Evolutionary conservation across 2,113 vertebrate species (phyloP).

Genomic region (Prionailurus bengalensis): DNA sequence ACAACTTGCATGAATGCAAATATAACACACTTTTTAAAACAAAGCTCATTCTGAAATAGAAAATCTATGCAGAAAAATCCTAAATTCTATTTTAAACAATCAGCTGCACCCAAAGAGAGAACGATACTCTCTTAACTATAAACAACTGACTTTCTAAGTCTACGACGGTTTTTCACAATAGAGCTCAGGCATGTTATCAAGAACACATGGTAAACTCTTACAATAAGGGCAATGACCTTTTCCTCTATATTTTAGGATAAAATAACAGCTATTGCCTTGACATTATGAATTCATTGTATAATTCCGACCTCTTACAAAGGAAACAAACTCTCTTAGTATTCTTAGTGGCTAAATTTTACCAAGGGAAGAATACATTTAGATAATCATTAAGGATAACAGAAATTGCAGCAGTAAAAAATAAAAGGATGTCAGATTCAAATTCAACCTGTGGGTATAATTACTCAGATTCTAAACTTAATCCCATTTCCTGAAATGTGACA

Average conservation of each 20-base stretch:
- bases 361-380: constrained; percentile 34
- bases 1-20: neutral
- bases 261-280: constrained; percentile 30
- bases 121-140: neutral
- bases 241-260: constrained; percentile 35
- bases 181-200: constrained; percentile 19
- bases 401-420: neutral
- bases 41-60: neutral
- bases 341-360: neutral
- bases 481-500: neutral
- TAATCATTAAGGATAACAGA: constrained; percentile 6
- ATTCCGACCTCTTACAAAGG: constrained; percentile 56
- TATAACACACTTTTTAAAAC: neutral
- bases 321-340: constrained; percentile 45
- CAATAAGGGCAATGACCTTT: neutral
- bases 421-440: neutral
- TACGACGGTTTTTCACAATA: neutral
- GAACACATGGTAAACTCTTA: neutral
- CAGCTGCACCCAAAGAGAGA: neutral
- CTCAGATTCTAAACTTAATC: neutral
- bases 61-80: neutral
- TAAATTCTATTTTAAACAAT: neutral
- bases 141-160: constrained; percentile 36
- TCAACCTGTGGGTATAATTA: constrained; percentile 10
- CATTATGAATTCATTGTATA: constrained; percentile 46